These are phyloP conservation scores for Pedionomus torquatus DNA, from an alignment of 2,113 vertebrate genomes.

Conservation along the genomic window DNA sequence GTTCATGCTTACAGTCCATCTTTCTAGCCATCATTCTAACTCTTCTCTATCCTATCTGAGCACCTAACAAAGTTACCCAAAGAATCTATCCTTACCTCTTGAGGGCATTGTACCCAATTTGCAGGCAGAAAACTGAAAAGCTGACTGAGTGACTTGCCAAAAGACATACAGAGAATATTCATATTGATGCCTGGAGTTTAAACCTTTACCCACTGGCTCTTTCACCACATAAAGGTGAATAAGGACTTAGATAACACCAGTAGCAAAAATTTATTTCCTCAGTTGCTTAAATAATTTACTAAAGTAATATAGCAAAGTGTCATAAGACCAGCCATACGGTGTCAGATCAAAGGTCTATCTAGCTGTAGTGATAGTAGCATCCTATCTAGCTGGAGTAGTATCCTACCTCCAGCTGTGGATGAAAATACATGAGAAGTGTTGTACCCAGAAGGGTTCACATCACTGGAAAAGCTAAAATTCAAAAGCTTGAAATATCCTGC, in stretches of 20 bases:
- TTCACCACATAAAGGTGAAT: background rate
- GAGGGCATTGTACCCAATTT: background rate
- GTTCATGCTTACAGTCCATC: background rate
- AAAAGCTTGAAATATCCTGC: background rate
- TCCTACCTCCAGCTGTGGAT: background rate
- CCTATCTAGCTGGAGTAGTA: background rate
- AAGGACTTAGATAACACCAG: background rate
- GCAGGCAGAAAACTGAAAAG: background rate
- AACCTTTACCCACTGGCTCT: background rate
- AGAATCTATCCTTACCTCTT: background rate
- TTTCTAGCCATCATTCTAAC: background rate
- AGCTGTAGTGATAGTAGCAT: too few species aligned
- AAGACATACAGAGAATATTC: background rate
- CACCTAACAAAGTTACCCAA: background rate
- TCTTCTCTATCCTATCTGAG: background rate
- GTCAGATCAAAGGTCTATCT: background rate
- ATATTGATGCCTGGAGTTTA: fast-evolving
- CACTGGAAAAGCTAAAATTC: background rate
- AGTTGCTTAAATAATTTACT: background rate
- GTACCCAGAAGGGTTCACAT: background rate
- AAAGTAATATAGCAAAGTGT: background rate
- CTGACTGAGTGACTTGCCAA: background rate
- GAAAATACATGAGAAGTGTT: background rate
- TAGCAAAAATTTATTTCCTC: background rate
- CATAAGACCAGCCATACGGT: background rate